Percentiles rank a stretch among this genome's conserved stretches.
Evolutionary conservation across 2,113 vertebrate species (phyloP).

Genomic region (Pelodiscus sinensis): DNA sequence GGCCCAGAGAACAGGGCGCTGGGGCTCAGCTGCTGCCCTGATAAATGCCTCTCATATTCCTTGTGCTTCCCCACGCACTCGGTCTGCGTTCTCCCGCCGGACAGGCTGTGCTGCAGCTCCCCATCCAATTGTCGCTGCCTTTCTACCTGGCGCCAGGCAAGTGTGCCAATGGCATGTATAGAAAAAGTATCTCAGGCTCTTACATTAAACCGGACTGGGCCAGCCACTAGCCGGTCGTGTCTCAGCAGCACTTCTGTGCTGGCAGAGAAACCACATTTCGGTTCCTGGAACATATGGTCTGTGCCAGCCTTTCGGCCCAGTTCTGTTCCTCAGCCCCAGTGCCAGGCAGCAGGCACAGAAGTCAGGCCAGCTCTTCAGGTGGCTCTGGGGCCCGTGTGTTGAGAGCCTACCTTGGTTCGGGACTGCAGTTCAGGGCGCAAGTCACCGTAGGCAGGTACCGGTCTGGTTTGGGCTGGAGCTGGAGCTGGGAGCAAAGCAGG

Average conservation of each 20-base stretch:
- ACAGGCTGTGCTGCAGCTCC: background rate
- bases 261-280: background rate
- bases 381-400: background rate
- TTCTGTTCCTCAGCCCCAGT: rapidly evolving
- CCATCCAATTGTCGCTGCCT: background rate
- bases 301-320: background rate
- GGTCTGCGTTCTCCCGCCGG: background rate
- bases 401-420: rapidly evolving
- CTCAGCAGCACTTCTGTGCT: rapidly evolving
- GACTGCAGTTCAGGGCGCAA: background rate
- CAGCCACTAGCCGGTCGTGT: background rate
- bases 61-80: background rate
- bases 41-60: background rate
- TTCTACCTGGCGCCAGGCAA: background rate
- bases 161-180: background rate
- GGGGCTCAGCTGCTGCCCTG: background rate
- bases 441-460: background rate
- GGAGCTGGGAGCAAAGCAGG: background rate
- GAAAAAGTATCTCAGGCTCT: background rate
- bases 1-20: rapidly evolving
- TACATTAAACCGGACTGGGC: background rate
- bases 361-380: background rate
- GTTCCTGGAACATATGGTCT: rapidly evolving
- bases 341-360: rapidly evolving
- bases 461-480: background rate